Percentiles rank a stretch among this genome's conserved stretches.
These are phyloP conservation scores for Noctua janthe DNA, from an alignment of 2,888 invertebrate species.

Conservation along the genomic window DNA sequence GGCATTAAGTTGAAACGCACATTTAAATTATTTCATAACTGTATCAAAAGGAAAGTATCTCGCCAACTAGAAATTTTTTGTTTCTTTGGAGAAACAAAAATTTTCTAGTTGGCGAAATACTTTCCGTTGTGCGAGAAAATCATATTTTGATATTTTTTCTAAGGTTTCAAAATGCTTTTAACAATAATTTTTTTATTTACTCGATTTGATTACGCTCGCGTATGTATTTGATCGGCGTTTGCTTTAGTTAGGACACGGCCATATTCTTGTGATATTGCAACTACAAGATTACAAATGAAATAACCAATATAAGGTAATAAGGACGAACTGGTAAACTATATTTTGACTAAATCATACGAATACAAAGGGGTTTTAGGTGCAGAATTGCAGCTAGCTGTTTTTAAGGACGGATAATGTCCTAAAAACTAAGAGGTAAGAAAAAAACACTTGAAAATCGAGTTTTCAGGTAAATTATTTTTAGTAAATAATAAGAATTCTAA, in stretches of 20 bases:
- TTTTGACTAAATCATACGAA: no score
- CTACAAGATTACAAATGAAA: neutral
- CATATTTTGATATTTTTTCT: neutral
- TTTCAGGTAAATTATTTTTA: no score
- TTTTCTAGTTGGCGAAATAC: no score
- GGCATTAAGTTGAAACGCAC: conserved; percentile 18
- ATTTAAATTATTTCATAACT: conserved; percentile 13
- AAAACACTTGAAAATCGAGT: no score
- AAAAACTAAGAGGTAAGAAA: no score
- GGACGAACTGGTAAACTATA: no score
- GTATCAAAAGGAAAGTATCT: conserved; percentile 9
- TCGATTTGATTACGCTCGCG: neutral
- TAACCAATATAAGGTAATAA: no score
- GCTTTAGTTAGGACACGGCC: neutral
- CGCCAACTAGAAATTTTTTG: neutral
- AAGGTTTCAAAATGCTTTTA: neutral
- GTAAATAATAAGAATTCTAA: no score
- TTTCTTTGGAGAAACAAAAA: neutral
- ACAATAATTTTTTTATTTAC: neutral
- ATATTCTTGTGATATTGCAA: neutral
- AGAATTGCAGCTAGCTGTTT: no score
- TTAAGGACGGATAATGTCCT: no score
- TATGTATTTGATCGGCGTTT: neutral
- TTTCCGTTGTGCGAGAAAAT: neutral
- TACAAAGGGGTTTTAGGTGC: no score